phyloP scores from a whole-genome alignment of 1,140 invertebrate species.

The Papilio machaon region DNA sequence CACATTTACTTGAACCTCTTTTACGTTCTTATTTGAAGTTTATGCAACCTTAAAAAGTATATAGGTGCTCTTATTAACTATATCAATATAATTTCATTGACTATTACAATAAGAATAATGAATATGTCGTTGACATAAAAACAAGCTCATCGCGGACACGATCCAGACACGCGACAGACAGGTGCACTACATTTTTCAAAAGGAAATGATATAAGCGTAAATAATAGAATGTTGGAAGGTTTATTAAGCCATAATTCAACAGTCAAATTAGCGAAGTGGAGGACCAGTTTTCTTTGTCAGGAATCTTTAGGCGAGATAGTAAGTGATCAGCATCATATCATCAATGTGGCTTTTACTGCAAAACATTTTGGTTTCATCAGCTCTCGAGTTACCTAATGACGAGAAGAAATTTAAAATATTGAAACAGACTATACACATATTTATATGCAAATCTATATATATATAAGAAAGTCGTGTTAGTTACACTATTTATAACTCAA shows the following conservation, averaged over 20 bases:
- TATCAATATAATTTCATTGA: constrained; percentile 32
- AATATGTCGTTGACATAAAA: background rate
- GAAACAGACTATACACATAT: too few relatives aligned
- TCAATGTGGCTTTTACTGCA: background rate
- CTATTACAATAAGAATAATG: constrained; percentile 2
- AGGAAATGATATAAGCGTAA: background rate
- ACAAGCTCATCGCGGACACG: background rate
- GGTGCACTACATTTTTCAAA: background rate
- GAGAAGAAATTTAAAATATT: too few relatives aligned
- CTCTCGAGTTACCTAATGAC: too few relatives aligned
- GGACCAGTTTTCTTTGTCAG: background rate
- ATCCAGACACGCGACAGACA: constrained; percentile 7
- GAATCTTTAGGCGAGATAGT: background rate
- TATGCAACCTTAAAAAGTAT: too few relatives aligned
- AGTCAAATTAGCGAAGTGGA: background rate
- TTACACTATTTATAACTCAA: too few relatives aligned
- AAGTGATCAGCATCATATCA: background rate
- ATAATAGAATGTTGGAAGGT: background rate
- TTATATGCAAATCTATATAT: too few relatives aligned
- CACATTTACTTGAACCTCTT: too few relatives aligned
- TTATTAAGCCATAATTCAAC: background rate
- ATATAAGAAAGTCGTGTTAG: too few relatives aligned
- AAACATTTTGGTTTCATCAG: too few relatives aligned
- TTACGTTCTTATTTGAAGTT: too few relatives aligned
- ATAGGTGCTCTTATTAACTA: background rate